Evolutionary conservation across 2,888 invertebrate genomes (phyloP).

Genomic region (Dasysyrphus albostriatus): DNA sequence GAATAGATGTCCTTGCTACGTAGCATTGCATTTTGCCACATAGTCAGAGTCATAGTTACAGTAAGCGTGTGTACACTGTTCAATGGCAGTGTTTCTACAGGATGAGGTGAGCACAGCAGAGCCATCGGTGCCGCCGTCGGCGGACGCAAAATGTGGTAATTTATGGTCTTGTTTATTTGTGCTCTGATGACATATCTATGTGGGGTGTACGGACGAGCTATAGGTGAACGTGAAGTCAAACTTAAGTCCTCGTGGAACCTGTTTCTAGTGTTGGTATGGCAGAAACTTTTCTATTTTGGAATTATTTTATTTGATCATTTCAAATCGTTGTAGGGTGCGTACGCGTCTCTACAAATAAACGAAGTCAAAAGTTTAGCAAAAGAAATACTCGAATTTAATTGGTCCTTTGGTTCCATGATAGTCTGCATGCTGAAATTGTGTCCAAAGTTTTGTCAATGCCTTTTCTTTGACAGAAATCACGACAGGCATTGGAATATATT

Average conservation of each 20-base stretch:
- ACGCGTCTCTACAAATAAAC: conserved; percentile 24
- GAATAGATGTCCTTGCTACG: conserved; percentile 69
- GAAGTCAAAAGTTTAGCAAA: conserved; percentile 33
- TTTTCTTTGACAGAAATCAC: conserved; percentile 43
- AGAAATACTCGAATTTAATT: conserved; percentile 57
- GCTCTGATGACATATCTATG: conserved; percentile 65
- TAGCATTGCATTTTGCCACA: conserved; percentile 59
- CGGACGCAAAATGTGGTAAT: conserved; percentile 73
- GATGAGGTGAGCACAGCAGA: conserved; percentile 45
- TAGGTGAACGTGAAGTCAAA: background rate
- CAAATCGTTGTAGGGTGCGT: conserved; percentile 2
- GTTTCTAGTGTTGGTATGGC: background rate
- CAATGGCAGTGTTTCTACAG: conserved; percentile 45
- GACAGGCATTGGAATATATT: conserved; percentile 42
- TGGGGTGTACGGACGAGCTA: conserved; percentile 9
- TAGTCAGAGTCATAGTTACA: background rate
- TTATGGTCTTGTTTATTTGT: conserved; percentile 74
- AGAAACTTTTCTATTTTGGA: conserved; percentile 20
- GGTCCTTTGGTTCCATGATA: conserved; percentile 44
- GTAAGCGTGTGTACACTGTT: conserved; percentile 12
- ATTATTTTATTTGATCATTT: conserved; percentile 32
- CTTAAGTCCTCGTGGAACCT: background rate
- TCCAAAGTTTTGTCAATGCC: conserved; percentile 6
- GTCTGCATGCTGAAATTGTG: conserved; percentile 11
- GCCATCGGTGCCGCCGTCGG: conserved; percentile 67